Evolutionary conservation across 1,140 invertebrate genomes (phyloP).

Genomic region (Triops longicaudatus): DNA sequence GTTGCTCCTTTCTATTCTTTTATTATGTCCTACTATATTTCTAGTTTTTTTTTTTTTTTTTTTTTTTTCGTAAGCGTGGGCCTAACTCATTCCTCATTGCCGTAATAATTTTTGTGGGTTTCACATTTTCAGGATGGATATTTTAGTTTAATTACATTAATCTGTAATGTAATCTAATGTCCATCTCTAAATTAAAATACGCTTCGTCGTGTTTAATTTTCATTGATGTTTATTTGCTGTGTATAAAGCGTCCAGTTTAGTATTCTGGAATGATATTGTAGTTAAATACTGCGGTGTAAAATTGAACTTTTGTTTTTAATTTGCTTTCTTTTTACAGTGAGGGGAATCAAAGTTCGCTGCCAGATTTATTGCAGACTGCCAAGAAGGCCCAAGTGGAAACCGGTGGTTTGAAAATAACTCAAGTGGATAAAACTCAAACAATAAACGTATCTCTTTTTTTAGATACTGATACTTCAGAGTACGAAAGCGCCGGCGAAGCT

Average conservation of each 20-base stretch:
- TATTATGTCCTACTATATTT: too few relatives aligned
- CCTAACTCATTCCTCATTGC: background rate
- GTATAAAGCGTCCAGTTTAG: too few relatives aligned
- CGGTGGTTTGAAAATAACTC: background rate
- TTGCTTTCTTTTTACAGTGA: background rate
- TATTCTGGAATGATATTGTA: too few relatives aligned
- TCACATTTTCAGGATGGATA: too few relatives aligned
- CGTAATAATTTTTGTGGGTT: background rate
- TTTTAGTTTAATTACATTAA: too few relatives aligned
- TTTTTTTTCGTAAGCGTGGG: background rate
- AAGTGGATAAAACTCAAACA: background rate
- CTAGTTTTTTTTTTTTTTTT: background rate
- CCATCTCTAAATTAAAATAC: too few relatives aligned
- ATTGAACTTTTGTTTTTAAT: too few relatives aligned
- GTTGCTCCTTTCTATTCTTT: too few relatives aligned
- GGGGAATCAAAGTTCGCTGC: background rate
- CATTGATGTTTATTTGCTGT: too few relatives aligned
- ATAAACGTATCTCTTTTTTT: background rate
- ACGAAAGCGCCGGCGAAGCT: background rate
- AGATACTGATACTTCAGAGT: background rate
- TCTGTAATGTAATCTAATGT: too few relatives aligned
- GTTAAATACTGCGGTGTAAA: too few relatives aligned
- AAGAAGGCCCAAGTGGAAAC: conserved; percentile 1
- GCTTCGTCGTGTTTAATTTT: too few relatives aligned
- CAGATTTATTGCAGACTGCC: background rate